Evolutionary conservation across 2,113 vertebrate genomes (phyloP), one percentile per base, ranked within the genome.

Genomic region (Chloropsis cyanopogon): DNA sequence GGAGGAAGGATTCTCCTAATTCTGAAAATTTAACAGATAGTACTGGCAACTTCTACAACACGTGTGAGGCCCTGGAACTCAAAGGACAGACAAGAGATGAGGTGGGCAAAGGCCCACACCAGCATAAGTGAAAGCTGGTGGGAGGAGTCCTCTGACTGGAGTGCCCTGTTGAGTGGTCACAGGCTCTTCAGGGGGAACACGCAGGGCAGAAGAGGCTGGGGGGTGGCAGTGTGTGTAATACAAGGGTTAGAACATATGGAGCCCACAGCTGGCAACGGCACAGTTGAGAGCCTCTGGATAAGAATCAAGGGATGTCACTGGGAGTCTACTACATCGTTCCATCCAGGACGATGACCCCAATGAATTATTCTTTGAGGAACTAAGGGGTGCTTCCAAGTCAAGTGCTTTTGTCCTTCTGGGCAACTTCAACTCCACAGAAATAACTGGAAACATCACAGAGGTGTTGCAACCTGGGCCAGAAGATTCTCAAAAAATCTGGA

Each of bases 21-120:
- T 22, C 26, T 64, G 14, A n/a, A 64, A 39, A 56, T n/a, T 15
- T 64, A 56, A 64, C 14, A 47, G 37, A 24, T 10, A 35, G 23
- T 42, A 54, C 49, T 28, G n/a, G n/a, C 18, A 39, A 4, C 14
- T 73, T 47, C 49, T 33, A 54, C 22, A 54, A n/a, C 9, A 46
- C 10, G 11, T 39, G 8, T 39, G n/a, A 73, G 49, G n/a, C 50
- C 23, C 23, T 39, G 59, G 59, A 73, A 56, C 23, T 23, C n/a
- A 25, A 37, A 31, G 23, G 19, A n/a, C 23, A 28, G 28, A 39
- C 28, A 46, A 18, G 11, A 15, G 28, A 47, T 64, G 22, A 28
- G 14, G 19, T n/a, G 23, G 23, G 15, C 0, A 0, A 73, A 56
- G 12, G 50, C 41, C 11, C 10, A 20, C 29, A 49, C 1, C 41